phyloP scores from a whole-genome alignment of 2,888 invertebrate species.

The Epiblema foenella region DNA sequence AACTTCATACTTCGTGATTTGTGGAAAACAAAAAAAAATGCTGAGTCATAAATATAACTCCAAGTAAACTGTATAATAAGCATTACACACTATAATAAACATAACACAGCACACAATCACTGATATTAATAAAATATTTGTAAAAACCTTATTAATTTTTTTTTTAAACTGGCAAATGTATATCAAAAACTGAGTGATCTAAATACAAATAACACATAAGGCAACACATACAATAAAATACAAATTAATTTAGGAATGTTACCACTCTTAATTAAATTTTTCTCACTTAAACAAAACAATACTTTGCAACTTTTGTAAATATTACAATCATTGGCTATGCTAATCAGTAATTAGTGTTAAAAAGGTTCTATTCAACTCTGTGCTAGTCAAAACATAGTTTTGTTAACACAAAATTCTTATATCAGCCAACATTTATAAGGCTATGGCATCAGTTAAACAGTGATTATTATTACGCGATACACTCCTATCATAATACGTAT shows the following conservation, averaged over 20 bases:
- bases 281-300: slow-evolving; percentile 46
- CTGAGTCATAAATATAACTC: slow-evolving; percentile 17
- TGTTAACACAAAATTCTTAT: slow-evolving; percentile 34
- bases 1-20: slow-evolving; percentile 13
- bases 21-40: slow-evolving; percentile 11
- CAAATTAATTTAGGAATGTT: slow-evolving; percentile 43
- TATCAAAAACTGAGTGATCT: slow-evolving; percentile 9
- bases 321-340: slow-evolving; percentile 49
- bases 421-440: slow-evolving; percentile 1
- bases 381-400: slow-evolving; percentile 28
- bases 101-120: slow-evolving; percentile 75
- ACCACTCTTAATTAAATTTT: slow-evolving; percentile 33
- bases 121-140: slow-evolving; percentile 52
- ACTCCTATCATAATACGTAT: too few species aligned
- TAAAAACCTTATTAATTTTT: slow-evolving; percentile 45
- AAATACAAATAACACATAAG: slow-evolving; percentile 13
- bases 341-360: slow-evolving; percentile 25
- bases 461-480: too few species aligned
- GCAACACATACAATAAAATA: slow-evolving; percentile 38
- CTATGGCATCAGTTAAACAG: too few species aligned
- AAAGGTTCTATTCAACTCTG: slow-evolving; percentile 30
- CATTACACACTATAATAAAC: slow-evolving; percentile 59
- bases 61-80: slow-evolving; percentile 47
- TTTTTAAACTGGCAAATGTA: slow-evolving; percentile 31
- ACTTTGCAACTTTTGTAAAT: slow-evolving; percentile 46